Evolutionary conservation across 2,113 vertebrate species (phyloP).

Genomic region (Nesoenas mayeri): DNA sequence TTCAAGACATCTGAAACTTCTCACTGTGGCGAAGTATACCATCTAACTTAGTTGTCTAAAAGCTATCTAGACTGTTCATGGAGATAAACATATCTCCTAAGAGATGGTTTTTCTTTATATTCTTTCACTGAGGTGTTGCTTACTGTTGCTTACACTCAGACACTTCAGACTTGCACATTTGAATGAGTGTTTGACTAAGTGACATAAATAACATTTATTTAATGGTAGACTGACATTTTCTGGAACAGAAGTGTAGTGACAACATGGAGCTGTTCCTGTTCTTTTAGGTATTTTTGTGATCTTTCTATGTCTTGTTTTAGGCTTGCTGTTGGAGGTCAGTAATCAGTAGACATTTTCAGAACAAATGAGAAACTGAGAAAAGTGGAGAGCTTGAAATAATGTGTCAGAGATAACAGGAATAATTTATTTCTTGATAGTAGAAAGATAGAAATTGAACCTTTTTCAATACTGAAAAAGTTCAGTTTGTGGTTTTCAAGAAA

Average conservation of each 20-base stretch:
- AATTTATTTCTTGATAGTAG: conserved; percentile 20
- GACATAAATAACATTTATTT: background rate
- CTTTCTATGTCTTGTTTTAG: background rate
- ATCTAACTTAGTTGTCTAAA: background rate
- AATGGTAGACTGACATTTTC: background rate
- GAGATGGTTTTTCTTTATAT: background rate
- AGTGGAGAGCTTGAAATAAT: conserved; percentile 11
- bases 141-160: background rate
- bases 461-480: conserved; percentile 56
- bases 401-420: background rate
- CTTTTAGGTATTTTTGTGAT: background rate
- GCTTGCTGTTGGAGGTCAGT: background rate
- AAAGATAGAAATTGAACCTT: conserved; percentile 39
- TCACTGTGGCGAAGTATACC: background rate
- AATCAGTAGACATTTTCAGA: background rate
- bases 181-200: background rate
- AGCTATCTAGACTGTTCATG: background rate
- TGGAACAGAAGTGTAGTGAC: background rate
- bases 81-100: background rate
- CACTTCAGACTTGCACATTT: background rate
- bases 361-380: conserved; percentile 1
- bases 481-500: conserved; percentile 52
- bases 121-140: background rate
- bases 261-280: background rate
- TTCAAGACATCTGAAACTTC: background rate